These are phyloP conservation scores for Kradibia gibbosae DNA, from an alignment of 1,140 invertebrate species.

Conservation along the genomic window DNA sequence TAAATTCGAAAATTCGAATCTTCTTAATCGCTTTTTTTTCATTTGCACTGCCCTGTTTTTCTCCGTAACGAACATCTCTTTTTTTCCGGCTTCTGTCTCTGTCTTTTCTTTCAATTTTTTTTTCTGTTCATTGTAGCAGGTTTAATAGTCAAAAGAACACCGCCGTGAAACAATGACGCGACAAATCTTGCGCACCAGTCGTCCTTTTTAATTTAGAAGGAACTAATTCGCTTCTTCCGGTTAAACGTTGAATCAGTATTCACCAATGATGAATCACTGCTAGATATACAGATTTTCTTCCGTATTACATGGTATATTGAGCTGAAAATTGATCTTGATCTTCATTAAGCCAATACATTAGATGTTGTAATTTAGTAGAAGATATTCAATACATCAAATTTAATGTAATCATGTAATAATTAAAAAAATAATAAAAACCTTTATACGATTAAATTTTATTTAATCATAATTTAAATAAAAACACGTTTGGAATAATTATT, in stretches of 20 bases:
- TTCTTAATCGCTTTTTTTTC: not conserved
- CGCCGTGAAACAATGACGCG: constrained; percentile 11
- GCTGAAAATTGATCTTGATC: not conserved
- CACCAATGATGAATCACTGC: not conserved
- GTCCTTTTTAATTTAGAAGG: constrained; percentile 60
- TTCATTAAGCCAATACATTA: not conserved
- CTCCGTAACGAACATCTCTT: not conserved
- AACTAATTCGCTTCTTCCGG: constrained; percentile 62
- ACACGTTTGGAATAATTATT: no score
- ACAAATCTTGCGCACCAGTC: constrained; percentile 44
- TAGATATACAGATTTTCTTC: constrained; percentile 5
- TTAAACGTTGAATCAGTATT: constrained; percentile 25
- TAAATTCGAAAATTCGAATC: not conserved
- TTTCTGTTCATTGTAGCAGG: constrained; percentile 50
- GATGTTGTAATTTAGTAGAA: not conserved
- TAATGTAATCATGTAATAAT: no score
- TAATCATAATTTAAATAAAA: no score
- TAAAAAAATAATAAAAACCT: not conserved
- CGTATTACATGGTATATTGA: not conserved
- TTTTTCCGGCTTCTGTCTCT: not conserved
- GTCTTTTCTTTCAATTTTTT: constrained; percentile 20
- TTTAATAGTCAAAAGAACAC: constrained; percentile 43
- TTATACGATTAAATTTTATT: no score
- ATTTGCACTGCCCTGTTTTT: not conserved
- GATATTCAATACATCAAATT: not conserved